Conservation (phyloP, 35 echinoderm and acorn worm genomes). For the Apostichopus parvimensis region DNA sequence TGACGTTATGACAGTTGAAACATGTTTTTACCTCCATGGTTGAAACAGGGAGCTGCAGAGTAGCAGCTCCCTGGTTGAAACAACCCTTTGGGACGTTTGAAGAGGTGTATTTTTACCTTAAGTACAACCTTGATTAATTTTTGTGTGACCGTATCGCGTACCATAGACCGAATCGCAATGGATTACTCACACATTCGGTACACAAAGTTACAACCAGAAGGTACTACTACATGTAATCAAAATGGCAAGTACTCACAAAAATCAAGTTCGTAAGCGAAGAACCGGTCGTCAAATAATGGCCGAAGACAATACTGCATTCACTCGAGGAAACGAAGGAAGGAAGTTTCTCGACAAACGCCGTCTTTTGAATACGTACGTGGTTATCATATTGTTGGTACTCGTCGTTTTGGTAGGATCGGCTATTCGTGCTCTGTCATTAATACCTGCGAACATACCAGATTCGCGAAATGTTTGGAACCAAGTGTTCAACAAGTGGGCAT, state of each 20-base stretch:
- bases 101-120: too few species aligned
- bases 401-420: slow-evolving; percentile 47
- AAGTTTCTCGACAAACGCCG: neutral
- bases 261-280: neutral
- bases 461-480: slow-evolving; percentile 74
- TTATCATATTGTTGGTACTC: slow-evolving; percentile 22
- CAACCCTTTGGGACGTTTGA: too few species aligned
- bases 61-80: too few species aligned
- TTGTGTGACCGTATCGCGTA: too few species aligned
- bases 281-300: neutral
- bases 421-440: slow-evolving; percentile 12
- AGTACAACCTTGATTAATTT: too few species aligned
- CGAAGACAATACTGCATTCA: neutral
- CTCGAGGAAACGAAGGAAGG: neutral
- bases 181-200: too few species aligned
- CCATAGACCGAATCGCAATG: too few species aligned
- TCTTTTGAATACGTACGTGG: slow-evolving; percentile 29
- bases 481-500: slow-evolving; percentile 77
- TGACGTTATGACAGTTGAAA: too few species aligned
- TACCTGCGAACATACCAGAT: slow-evolving; percentile 42
- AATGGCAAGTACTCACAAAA: neutral
- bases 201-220: too few species aligned
- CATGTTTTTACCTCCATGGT: too few species aligned
- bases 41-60: too few species aligned
- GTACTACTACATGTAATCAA: neutral